Percentiles rank a stretch among this genome's conserved stretches.
Conservation (phyloP, 2,888 invertebrate genomes). For the Cryptus armator region DNA sequence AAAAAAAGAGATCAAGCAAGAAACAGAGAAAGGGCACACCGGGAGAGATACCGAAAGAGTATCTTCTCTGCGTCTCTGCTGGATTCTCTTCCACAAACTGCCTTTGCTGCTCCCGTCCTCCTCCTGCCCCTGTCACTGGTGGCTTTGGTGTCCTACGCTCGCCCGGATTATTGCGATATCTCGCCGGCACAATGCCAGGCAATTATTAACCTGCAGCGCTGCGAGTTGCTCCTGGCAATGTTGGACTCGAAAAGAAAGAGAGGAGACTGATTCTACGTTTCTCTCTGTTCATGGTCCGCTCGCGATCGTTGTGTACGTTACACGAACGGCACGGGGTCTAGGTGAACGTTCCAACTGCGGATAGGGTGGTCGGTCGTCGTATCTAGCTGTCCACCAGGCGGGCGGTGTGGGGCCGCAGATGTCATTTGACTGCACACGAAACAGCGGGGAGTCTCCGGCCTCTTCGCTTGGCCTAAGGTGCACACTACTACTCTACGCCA, state of each 20-base stretch:
- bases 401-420: conserved; percentile 70
- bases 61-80: conserved; percentile 24
- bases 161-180: conserved; percentile 78
- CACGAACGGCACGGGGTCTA: conserved; percentile 57
- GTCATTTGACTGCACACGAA: conserved; percentile 73
- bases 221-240: conserved; percentile 32
- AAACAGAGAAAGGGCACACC: conserved; percentile 61
- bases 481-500: conserved; percentile 6
- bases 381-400: conserved; percentile 70
- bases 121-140: conserved; percentile 52
- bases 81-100: conserved; percentile 24
- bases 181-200: conserved; percentile 78
- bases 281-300: conserved; percentile 11
- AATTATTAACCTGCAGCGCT: conserved; percentile 79
- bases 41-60: conserved; percentile 54
- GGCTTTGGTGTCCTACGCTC: conserved; percentile 64
- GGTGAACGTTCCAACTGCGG: conserved; percentile 55
- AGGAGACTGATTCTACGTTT: not conserved
- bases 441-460: conserved; percentile 58
- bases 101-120: conserved; percentile 48
- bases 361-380: conserved; percentile 60
- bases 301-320: conserved; percentile 6
- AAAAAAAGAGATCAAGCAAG: conserved; percentile 35
- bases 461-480: conserved; percentile 11
- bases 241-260: not conserved